Base-by-base conservation (phyloP, 2,797 vertebrate genomes). In the Girardinus metallicus region DNA sequence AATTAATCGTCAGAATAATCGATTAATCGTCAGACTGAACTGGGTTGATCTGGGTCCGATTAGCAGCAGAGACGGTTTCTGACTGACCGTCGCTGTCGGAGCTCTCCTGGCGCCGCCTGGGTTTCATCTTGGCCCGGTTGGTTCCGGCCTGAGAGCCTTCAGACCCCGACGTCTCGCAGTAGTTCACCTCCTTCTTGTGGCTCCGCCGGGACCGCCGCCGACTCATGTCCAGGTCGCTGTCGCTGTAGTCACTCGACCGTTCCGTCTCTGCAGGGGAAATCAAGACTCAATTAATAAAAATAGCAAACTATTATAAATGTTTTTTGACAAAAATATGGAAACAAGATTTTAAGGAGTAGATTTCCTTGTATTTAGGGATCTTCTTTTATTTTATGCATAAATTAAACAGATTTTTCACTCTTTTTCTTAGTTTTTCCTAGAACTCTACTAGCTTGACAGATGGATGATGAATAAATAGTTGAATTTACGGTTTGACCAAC, bases 91-190 rank as follows among this genome's bases (percentile, higher is more conserved):
- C 97, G 0, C 97, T 99, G 8, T 95, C 94, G 0, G 98, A 99
- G 90, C 96, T 99, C 87, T 97, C 96, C 72, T 95, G 94, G 39
- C 82, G 94, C 1, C 93, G 96, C 74, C 96, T 94, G 43, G 96
- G 95, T 88, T 97, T 97, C 43, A 94, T 90, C 85, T 96, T 97
- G 83, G 94, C 86, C 34, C 82, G 90, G 79, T 97, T 97, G 84
- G 86, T 87, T 10, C 93, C 96, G 0, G 95, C 95, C 92, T 97
- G 97, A 13, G 98, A 99, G 76, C 96, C 97, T 0, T 99, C 98
- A 0, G 97, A 98, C 90, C 98, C 98, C 0, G 98, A 98, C 51
- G 97, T 97, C 94, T 99, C 99, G 34, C 96, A 96, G 86, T 99
- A 99, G 93, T 99, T 99, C 72, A 99, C 98, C 92, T 96, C 93